Base-by-base conservation (phyloP, 2,113 vertebrate genomes). In the Protobothrops mucrosquamatus region DNA sequence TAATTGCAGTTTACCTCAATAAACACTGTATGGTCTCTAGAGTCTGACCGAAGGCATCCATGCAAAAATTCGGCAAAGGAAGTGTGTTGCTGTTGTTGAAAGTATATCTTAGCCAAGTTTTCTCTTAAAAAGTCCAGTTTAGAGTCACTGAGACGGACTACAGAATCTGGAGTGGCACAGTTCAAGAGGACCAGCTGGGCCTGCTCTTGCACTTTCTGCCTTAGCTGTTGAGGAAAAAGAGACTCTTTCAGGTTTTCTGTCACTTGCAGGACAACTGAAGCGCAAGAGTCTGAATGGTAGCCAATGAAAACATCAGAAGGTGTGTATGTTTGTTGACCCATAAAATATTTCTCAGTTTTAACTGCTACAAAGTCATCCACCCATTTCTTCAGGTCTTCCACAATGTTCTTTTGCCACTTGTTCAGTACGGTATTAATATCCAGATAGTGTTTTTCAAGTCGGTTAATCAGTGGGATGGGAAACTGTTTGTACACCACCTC, bases 391-490 rank as follows among this genome's bases (percentile, higher is more conserved):
- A 99, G 96, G 89, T 97, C 96, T 1, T 59, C 3, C 74, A 98
- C 99, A 0, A 97, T 86, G 23, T 46, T 94, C 89, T 96, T 98
- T 93, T 99, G 98, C 7, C 97, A 96, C 6, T 15, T 57, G 92
- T 97, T 97, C 90, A 99, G 97, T 39, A 99, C 97, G 0, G 98
- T 99, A 92, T 97, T 96, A 90, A 99, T 98, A 95, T 99, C 99
- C 95, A 99, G 95, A 94, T 98, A 99, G 97, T 99, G 99, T 95
- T 99, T 99, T 94, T 99, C 99, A 93, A 99, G 97, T 29, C 99
- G 98, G 97, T 99, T 99, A 95, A 99, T 99, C 52, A 99, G 97
- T 0, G 99, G 99, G 93, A 99, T 98, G 59, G 99, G 99, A 64
- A 99, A 99, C 86, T 98, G 98, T 88, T 97, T 97, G 93, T 99